These are phyloP conservation scores for Oreochromis mossambicus DNA, from an alignment of 2,797 vertebrate species.

Conservation along the genomic window DNA sequence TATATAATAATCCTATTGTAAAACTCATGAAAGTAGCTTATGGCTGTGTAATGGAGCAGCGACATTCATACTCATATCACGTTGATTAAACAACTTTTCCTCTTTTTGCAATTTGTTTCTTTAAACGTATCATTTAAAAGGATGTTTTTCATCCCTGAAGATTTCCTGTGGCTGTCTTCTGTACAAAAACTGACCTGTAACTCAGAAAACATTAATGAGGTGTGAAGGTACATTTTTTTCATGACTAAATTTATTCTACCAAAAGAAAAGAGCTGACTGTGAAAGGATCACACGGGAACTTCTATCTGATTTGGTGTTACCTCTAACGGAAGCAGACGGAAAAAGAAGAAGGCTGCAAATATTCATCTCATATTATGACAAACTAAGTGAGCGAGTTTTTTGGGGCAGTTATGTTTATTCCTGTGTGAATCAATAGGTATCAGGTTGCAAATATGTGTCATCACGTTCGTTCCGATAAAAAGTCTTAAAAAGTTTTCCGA, in stretches of 20 bases:
- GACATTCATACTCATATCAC: neutral
- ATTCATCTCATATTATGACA: fast-evolving
- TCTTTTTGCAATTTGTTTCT: neutral
- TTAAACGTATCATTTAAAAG: neutral
- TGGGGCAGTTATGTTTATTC: neutral
- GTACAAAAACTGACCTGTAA: neutral
- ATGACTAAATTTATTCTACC: neutral
- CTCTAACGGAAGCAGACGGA: fast-evolving
- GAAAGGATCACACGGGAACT: neutral
- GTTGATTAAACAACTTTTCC: neutral
- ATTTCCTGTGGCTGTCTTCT: neutral
- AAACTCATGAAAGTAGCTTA: neutral
- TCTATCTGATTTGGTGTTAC: neutral
- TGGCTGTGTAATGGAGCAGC: neutral
- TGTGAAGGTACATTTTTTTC: neutral
- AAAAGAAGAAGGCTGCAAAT: neutral
- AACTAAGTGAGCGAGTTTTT: neutral
- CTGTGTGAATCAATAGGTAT: neutral
- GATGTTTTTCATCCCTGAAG: neutral
- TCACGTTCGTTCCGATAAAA: fast-evolving
- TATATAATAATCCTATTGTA: fast-evolving
- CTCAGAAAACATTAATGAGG: neutral
- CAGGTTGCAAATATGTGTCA: neutral
- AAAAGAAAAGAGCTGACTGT: neutral
- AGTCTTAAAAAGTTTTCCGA: neutral